Conservation (phyloP, 2,797 vertebrate genomes). For the Lithobates sylvaticus region DNA sequence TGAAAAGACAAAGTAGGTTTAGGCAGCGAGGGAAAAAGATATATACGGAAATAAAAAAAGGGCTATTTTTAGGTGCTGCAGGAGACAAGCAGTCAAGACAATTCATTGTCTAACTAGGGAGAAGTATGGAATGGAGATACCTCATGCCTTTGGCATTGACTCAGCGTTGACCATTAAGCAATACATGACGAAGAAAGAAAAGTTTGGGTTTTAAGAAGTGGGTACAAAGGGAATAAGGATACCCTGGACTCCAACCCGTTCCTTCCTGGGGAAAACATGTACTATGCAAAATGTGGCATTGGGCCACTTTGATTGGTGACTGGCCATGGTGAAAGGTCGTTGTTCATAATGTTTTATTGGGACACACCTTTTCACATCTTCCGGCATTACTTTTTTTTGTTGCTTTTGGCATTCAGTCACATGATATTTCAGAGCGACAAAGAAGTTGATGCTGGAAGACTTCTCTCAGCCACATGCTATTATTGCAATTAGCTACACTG, state of each 20-base stretch:
- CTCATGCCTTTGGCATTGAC: not conserved
- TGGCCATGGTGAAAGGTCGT: too few relatives aligned
- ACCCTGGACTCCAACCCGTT: not conserved
- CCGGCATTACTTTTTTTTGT: too few relatives aligned
- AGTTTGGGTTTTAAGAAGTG: not conserved
- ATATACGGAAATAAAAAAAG: conserved; percentile 25
- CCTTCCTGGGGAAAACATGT: too few relatives aligned
- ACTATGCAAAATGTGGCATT: too few relatives aligned
- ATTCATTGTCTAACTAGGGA: conserved; percentile 21
- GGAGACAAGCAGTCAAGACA: conserved; percentile 11
- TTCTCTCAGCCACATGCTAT: too few relatives aligned
- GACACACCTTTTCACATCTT: too few relatives aligned
- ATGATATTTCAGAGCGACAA: too few relatives aligned
- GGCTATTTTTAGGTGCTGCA: conserved; percentile 12
- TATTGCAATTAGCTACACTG: too few relatives aligned
- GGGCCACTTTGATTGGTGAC: too few relatives aligned
- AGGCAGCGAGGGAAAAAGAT: not conserved
- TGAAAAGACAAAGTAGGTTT: conserved; percentile 21
- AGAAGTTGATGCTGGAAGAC: too few relatives aligned
- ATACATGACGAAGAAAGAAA: not conserved
- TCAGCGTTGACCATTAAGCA: not conserved
- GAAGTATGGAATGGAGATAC: not conserved
- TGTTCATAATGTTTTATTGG: too few relatives aligned
- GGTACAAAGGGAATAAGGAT: not conserved
- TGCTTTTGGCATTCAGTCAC: too few relatives aligned